Percentiles rank a stretch among this genome's conserved stretches.
Conservation (phyloP, 2,797 vertebrate species). For the Pseudochirops corinnae region DNA sequence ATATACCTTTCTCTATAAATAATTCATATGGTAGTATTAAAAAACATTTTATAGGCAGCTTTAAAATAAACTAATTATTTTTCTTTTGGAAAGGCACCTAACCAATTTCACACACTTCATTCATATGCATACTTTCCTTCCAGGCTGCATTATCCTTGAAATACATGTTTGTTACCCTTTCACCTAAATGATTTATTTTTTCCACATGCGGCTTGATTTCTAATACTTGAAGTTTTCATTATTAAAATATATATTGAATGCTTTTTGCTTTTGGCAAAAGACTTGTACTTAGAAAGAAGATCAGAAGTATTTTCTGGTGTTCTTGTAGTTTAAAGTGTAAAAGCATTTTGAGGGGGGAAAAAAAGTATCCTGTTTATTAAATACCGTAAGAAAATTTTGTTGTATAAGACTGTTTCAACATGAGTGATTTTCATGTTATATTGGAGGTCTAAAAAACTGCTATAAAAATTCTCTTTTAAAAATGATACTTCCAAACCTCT, state of each 20-base stretch:
- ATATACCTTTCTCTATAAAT: conserved; percentile 76
- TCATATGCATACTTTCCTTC: conserved; percentile 77
- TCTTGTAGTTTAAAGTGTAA: conserved; percentile 68
- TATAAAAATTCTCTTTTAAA: conserved; percentile 61
- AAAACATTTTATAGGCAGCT: conserved; percentile 75
- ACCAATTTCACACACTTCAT: conserved; percentile 79
- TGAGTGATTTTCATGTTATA: conserved; percentile 64
- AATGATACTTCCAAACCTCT: conserved; percentile 45
- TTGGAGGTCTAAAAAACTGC: conserved; percentile 57
- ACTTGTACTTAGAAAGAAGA: conserved; percentile 70
- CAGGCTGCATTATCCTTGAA: conserved; percentile 77
- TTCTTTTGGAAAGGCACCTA: conserved; percentile 78
- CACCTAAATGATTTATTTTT: conserved; percentile 78
- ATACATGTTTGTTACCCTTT: conserved; percentile 82
- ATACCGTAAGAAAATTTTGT: conserved; percentile 56
- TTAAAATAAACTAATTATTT: conserved; percentile 79
- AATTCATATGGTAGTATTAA: conserved; percentile 76
- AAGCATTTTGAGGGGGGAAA: conserved; percentile 61
- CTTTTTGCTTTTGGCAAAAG: conserved; percentile 80
- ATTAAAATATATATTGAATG: conserved; percentile 82
- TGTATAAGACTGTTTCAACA: conserved; percentile 53
- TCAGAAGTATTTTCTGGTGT: conserved; percentile 66
- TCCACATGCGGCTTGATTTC: conserved; percentile 74
- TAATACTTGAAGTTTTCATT: conserved; percentile 82
- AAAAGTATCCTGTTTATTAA: conserved; percentile 72